A percentile compares a stretch with the other conserved stretches of the same genome.
Evolutionary conservation across 2,113 vertebrate species (phyloP).

Genomic region (Sinocyclocheilus grahami): DNA sequence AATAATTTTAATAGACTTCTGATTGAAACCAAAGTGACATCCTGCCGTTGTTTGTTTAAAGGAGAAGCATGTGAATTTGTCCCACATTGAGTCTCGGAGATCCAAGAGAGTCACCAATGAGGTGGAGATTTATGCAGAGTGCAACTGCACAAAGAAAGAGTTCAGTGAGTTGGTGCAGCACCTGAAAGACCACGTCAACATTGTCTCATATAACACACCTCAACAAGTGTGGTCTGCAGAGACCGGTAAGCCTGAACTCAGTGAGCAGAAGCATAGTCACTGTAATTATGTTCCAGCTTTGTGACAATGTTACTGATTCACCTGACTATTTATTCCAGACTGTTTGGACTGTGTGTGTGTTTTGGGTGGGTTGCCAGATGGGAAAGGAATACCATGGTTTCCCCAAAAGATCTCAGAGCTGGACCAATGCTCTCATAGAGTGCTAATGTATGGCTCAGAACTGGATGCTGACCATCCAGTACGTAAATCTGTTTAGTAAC

Average conservation of each 20-base stretch:
- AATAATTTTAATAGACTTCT: background rate
- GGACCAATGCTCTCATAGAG: constrained; percentile 92
- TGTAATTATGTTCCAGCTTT: background rate
- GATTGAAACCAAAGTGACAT: background rate
- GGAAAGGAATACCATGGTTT: constrained; percentile 93
- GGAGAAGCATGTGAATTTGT: constrained; percentile 93
- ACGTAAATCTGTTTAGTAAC: constrained; percentile 63
- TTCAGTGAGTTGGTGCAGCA: constrained; percentile 89
- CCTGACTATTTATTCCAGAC: constrained; percentile 49
- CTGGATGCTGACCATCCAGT: constrained; percentile 97
- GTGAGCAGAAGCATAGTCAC: background rate
- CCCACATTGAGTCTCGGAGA: constrained; percentile 93
- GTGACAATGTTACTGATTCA: constrained; percentile 38
- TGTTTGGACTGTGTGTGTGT: constrained; percentile 53
- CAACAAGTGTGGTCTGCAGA: constrained; percentile 86
- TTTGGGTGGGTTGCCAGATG: constrained; percentile 76
- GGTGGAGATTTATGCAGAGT: constrained; percentile 96
- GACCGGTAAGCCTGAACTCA: constrained; percentile 74
- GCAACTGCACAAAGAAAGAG: constrained; percentile 89
- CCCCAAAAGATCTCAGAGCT: constrained; percentile 96
- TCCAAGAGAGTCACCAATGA: constrained; percentile 83
- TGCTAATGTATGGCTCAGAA: constrained; percentile 97
- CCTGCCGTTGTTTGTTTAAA: constrained; percentile 56
- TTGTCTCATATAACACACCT: constrained; percentile 88
- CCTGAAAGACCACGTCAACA: constrained; percentile 88